These are phyloP conservation scores for Archocentrus centrarchus DNA, from an alignment of 2,113 vertebrate genomes.

Conservation along the genomic window DNA sequence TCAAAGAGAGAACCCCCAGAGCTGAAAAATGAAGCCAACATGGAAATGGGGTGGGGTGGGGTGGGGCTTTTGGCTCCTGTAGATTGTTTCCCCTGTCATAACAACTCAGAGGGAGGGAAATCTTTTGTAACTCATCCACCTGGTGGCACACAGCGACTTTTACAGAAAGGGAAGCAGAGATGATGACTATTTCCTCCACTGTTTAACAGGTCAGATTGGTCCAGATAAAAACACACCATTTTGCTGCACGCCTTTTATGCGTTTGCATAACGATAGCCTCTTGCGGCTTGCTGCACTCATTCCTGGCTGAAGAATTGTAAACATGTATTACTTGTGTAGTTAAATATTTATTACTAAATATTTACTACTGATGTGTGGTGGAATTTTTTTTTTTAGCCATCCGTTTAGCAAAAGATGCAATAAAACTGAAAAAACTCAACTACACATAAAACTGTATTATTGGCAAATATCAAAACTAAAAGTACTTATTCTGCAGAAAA, in stretches of 20 bases:
- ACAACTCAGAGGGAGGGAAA: too few relatives aligned
- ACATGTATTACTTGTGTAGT: neutral
- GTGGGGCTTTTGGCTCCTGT: too few relatives aligned
- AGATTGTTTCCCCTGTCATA: too few relatives aligned
- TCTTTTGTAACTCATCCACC: too few relatives aligned
- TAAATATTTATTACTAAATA: neutral
- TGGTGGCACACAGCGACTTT: too few relatives aligned
- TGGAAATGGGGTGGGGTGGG: too few relatives aligned
- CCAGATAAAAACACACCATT: neutral
- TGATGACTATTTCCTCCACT: neutral
- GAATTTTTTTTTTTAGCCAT: neutral
- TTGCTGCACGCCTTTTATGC: neutral
- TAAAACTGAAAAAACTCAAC: neutral
- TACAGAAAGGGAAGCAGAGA: too few relatives aligned
- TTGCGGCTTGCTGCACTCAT: neutral
- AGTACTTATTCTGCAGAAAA: neutral
- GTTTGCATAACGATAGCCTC: neutral
- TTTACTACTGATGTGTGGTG: neutral
- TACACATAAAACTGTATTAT: neutral
- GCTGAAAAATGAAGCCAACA: too few relatives aligned
- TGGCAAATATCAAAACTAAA: too few relatives aligned
- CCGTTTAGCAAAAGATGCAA: accelerated
- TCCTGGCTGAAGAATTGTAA: neutral
- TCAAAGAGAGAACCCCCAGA: neutral
- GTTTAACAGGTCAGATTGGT: neutral